Evolutionary conservation across 2,888 invertebrate genomes (phyloP).

Genomic region (Eurytoma californica): DNA sequence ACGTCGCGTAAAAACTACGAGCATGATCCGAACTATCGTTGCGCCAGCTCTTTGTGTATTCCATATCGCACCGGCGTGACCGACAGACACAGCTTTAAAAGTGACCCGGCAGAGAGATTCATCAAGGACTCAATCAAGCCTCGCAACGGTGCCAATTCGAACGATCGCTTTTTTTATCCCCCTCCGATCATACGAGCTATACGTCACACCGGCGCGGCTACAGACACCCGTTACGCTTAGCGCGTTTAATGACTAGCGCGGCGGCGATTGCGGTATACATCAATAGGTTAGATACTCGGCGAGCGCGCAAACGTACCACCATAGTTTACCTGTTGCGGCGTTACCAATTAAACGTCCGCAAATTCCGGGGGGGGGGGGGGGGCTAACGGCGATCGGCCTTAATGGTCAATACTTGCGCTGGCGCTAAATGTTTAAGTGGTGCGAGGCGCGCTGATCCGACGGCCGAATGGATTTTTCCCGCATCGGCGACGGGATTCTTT

Average conservation of each 20-base stretch:
- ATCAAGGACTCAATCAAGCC: not conserved
- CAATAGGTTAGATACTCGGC: not conserved
- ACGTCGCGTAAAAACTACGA: no score
- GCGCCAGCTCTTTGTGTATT: no score
- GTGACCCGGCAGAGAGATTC: not conserved
- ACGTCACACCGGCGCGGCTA: not conserved
- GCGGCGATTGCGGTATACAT: not conserved
- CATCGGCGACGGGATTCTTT: no score
- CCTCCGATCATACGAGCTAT: not conserved
- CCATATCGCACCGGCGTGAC: no score
- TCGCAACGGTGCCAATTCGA: not conserved
- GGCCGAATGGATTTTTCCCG: no score
- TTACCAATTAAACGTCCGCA: slow-evolving; percentile 32
- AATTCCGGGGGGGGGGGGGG: slow-evolving; percentile 16
- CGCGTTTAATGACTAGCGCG: not conserved
- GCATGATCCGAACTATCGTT: no score
- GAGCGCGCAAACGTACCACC: slow-evolving; percentile 1
- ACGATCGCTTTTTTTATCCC: slow-evolving; percentile 2
- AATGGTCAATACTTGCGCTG: slow-evolving; percentile 14
- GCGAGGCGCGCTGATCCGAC: no score
- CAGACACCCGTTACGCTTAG: slow-evolving; percentile 1
- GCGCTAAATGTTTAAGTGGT: slow-evolving; percentile 5
- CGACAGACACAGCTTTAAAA: no score
- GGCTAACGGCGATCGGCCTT: not conserved
- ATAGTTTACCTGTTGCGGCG: slow-evolving; percentile 46